Base-by-base conservation (phyloP, 2,113 vertebrate species). In the Ibidorhyncha struthersii region DNA sequence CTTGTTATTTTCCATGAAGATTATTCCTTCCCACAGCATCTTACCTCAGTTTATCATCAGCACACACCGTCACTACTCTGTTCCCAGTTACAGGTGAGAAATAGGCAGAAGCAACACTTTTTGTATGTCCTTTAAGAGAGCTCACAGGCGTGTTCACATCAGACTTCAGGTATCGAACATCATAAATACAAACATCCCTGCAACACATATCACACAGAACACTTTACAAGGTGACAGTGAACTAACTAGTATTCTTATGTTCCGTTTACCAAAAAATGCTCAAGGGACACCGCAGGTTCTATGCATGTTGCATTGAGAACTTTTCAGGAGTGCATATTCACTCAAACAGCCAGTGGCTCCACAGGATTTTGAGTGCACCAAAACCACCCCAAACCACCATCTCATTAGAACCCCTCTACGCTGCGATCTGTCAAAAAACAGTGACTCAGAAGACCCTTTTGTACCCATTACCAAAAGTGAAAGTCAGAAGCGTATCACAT, bases 71-170 rank as follows among this genome's bases (percentile, higher is more conserved):
- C 84, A 99, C 97, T 18, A 99, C 97, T 79, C 98, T 96, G 98
- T 96, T 98, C 11, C 99, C 99, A 4, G 98, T 98, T 8, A 62
- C 49, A 9, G 99, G 99, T 7, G 99, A 99, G 97, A 99, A 99
- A 82, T 98, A 99, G 0, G 99, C 99, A 0, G 98, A 99, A 72
- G 97, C 97, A 10, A 99, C 97, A 36, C 98, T 98, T 59, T 92
- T 98, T 4, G 90, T 94, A 95, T 99, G 99, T 8, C 98, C 98
- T 1, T 27, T 4, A 8, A 99, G 96, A 56, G 93, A 70, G n/a
- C 98, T 97, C 62, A 99, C 98, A 4, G 98, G 82, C 25, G 88
- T 38, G 81, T 62, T 98, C 45, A 87, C 71, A 0, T 34, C 66
- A 36, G 87, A 20, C 67, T 97, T 98, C 95, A 99, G 96, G 84